Base-by-base conservation (phyloP, 2,797 vertebrate species). In the Trachurus trachurus region DNA sequence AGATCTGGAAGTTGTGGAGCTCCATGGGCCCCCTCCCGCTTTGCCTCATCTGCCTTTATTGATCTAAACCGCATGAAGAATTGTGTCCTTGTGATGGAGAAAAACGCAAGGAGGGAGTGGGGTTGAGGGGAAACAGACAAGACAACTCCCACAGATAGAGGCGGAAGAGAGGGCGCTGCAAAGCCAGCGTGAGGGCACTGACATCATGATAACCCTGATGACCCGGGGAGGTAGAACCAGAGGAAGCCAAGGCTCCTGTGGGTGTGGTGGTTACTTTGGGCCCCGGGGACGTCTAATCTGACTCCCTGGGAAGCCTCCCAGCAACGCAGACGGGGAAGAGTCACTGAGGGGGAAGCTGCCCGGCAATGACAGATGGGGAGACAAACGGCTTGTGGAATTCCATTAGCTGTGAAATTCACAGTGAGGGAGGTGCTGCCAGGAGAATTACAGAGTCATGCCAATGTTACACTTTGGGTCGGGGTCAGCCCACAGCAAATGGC, bases 311-410 rank as follows among this genome's bases (percentile, higher is more conserved):
- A 93, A 89, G 69, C 66, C 73, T 89, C 84, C 80, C 80, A 85
- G 82, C 82, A 84, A 84, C 63, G 34, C 53, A 88, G 56, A 83
- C 26, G 4, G 42, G 19, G 42, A 87, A 87, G 56, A 82, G 85
- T 89, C 86, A 89, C 71, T 44, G 40, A 76, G 47, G 88, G 69
- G 68, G 82, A 90, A 63, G 85, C 77, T 89, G 77, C 82, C 78
- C 87, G 87, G 81, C 72, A 90, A 69, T 88, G 87, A 91, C 88
- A 91, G 80, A 86, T 80, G 76, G 49, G 80, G 75, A 89, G 86
- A 90, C 84, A 78, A 86, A 92, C 40, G 50, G 60, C 79, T 81
- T 87, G 74, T 74, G 73, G 87, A 85, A 89, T 85, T 81, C 68
- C 72, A 85, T 84, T 82, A 84, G 78, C 64, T 79, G 83, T 87